These are phyloP conservation scores for Anthopleura sola DNA, from an alignment of 64 coral and sea anemone genomes.

Conservation along the genomic window DNA sequence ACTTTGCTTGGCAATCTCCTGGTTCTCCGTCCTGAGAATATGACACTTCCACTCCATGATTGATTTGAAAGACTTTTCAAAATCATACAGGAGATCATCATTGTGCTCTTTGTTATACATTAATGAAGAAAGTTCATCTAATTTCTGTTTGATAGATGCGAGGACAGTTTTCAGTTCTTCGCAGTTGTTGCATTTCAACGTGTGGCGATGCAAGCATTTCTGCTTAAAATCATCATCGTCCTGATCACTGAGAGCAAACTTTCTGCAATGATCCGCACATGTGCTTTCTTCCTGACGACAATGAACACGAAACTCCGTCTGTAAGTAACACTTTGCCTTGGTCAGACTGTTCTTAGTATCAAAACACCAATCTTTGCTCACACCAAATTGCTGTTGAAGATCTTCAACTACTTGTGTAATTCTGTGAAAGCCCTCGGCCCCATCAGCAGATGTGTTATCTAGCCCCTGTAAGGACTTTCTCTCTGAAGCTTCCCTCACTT, in stretches of 20 bases:
- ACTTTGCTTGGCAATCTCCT: slow-evolving; percentile 22
- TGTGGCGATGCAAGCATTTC: not conserved
- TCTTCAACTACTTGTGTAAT: not conserved
- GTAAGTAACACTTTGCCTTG: not conserved
- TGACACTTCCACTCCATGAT: slow-evolving; percentile 18
- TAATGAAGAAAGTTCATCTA: not conserved
- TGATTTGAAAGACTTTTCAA: not conserved
- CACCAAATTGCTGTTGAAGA: slow-evolving; percentile 15
- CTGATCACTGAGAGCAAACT: not conserved
- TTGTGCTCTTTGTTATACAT: not conserved
- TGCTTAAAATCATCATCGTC: not conserved
- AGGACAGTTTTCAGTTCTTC: not conserved
- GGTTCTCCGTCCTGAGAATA: slow-evolving; percentile 31
- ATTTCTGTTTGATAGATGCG: not conserved
- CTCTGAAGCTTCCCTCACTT: slow-evolving; percentile 25
- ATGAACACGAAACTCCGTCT: not conserved
- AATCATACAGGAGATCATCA: not conserved
- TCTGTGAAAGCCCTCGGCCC: slow-evolving; percentile 11
- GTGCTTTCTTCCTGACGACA: not conserved
- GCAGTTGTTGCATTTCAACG: not conserved
- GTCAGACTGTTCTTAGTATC: not conserved
- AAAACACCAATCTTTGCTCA: not conserved
- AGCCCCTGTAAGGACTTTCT: slow-evolving; percentile 35
- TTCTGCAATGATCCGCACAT: slow-evolving; percentile 8
- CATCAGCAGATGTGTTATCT: slow-evolving; percentile 36